Evolutionary conservation across 2,113 vertebrate genomes (phyloP).

Genomic region (Tenrec ecaudatus): DNA sequence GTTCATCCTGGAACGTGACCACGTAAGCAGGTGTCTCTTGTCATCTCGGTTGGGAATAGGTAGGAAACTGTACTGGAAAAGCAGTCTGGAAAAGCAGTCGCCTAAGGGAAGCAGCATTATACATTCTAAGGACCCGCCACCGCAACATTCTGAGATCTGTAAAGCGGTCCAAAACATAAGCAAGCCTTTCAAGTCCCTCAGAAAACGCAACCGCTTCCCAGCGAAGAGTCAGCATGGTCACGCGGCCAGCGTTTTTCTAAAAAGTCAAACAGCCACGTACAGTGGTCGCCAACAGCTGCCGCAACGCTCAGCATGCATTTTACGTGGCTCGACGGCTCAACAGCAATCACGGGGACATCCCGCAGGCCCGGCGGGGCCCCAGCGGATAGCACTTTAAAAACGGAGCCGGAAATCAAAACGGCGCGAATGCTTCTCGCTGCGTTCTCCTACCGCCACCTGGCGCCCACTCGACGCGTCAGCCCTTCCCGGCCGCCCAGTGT

Average conservation of each 20-base stretch:
- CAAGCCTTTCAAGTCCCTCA: conserved; percentile 62
- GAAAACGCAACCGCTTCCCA: conserved; percentile 73
- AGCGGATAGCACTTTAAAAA: conserved; percentile 81
- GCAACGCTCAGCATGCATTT: conserved; percentile 85
- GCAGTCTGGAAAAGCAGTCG: conserved; percentile 60
- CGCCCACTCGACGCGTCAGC: conserved; percentile 65
- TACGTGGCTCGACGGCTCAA: conserved; percentile 84
- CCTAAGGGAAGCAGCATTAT: conserved; percentile 62
- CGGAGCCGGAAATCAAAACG: conserved; percentile 83
- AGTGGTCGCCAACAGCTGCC: conserved; percentile 84
- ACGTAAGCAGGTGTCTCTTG: conserved; percentile 3
- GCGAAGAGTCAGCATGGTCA: conserved; percentile 78
- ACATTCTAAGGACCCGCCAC: conserved; percentile 76
- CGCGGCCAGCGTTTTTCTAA: conserved; percentile 77
- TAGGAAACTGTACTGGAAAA: conserved; percentile 51
- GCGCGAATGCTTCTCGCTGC: conserved; percentile 73
- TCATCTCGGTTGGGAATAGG: conserved; percentile 41
- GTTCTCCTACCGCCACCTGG: conserved; percentile 87
- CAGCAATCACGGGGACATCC: conserved; percentile 85
- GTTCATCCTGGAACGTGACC: background rate
- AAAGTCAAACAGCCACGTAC: conserved; percentile 82
- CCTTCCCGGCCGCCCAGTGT: background rate
- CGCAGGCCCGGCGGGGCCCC: conserved; percentile 85
- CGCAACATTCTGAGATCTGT: conserved; percentile 65
- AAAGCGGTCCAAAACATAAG: conserved; percentile 79